Evolutionary conservation across 2,888 invertebrate genomes (phyloP).

Genomic region (Chrysolina oricalcia): DNA sequence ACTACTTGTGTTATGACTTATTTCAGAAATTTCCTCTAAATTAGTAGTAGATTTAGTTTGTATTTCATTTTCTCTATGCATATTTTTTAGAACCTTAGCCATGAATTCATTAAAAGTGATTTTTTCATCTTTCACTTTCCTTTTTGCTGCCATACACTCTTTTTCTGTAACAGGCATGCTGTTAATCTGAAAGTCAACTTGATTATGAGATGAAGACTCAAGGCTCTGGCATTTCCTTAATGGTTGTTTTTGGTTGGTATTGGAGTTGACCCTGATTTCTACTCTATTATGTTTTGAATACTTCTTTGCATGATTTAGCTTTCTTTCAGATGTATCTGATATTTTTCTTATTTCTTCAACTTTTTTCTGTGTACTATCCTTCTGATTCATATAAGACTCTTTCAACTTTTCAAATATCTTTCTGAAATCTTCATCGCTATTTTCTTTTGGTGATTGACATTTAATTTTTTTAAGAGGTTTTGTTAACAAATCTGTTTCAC

Average conservation of each 20-base stretch:
- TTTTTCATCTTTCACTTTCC: not conserved
- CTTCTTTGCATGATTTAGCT: no score
- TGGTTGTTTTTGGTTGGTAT: not conserved
- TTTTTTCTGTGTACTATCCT: not conserved
- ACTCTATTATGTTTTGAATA: not conserved
- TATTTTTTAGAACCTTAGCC: not conserved
- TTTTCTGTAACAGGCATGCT: slow-evolving; percentile 15
- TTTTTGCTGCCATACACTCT: not conserved
- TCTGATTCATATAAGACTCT: not conserved
- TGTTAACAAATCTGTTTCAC: not conserved
- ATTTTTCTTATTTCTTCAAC: not conserved
- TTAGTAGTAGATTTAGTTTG: not conserved
- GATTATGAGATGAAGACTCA: not conserved
- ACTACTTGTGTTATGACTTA: not conserved
- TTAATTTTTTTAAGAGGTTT: not conserved
- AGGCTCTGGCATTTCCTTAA: not conserved
- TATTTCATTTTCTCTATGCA: not conserved
- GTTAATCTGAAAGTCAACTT: not conserved
- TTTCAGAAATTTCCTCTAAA: not conserved
- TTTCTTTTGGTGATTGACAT: not conserved
- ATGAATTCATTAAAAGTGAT: slow-evolving; percentile 16
- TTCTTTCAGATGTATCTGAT: no score
- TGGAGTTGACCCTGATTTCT: not conserved
- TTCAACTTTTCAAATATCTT: not conserved
- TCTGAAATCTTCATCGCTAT: not conserved